Percentiles rank a stretch among this genome's conserved stretches.
Evolutionary conservation across 2,888 invertebrate genomes (phyloP).

Genomic region (Toxonevra muliebris): DNA sequence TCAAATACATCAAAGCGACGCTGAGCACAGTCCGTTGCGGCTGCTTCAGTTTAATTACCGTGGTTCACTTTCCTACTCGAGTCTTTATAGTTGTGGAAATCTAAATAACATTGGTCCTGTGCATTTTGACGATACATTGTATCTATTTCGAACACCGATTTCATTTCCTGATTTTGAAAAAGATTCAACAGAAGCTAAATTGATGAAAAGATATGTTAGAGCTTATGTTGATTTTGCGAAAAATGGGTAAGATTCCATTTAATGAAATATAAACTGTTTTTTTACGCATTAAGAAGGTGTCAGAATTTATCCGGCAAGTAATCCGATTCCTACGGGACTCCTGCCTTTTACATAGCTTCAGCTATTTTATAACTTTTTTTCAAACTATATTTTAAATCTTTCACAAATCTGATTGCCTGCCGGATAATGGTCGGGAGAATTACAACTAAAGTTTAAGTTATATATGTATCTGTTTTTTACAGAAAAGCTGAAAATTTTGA

Average conservation of each 20-base stretch:
- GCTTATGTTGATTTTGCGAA: conserved; percentile 66
- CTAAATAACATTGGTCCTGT: conserved; percentile 51
- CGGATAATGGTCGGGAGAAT: too few species aligned
- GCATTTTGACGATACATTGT: conserved; percentile 67
- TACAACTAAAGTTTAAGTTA: too few species aligned
- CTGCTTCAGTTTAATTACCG: conserved; percentile 65
- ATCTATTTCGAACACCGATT: conserved; percentile 63
- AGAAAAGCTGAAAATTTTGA: conserved; percentile 13
- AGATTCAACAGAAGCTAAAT: conserved; percentile 54
- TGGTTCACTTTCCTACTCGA: conserved; percentile 61
- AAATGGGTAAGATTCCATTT: conserved; percentile 66
- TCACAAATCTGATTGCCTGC: too few species aligned
- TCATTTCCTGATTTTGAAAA: conserved; percentile 55
- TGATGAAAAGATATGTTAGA: conserved; percentile 60
- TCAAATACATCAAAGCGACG: conserved; percentile 37
- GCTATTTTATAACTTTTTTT: too few species aligned
- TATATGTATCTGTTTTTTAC: too few species aligned
- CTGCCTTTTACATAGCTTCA: too few species aligned
- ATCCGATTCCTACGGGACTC: too few species aligned
- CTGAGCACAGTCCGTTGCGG: conserved; percentile 54
- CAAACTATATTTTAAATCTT: too few species aligned
- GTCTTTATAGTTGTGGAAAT: conserved; percentile 40
- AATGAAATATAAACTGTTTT: too few species aligned
- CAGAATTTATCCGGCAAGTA: too few species aligned
- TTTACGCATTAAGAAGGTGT: too few species aligned